Base-by-base conservation (phyloP, 2,797 vertebrate genomes). In the Masticophis lateralis region DNA sequence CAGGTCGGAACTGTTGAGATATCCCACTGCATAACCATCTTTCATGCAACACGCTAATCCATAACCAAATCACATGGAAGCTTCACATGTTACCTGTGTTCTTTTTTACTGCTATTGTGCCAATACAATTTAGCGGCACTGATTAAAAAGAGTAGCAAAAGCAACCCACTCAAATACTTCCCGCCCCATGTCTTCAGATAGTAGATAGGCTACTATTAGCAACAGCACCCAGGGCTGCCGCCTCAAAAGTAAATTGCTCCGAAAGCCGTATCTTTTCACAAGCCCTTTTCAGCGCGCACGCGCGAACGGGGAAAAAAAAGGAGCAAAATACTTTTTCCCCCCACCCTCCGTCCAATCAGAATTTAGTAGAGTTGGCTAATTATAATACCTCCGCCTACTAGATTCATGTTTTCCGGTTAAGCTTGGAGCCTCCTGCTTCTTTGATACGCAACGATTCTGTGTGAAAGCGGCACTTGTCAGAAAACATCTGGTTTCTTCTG, bases 391-490 rank as follows among this genome's bases (percentile, higher is more conserved):
- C 56, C 61, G 8, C 88, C 92, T 18, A 11, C 0, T 13, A 51
- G 6, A 0, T 22, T 28, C n/a, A 12, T 63, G 1, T 8, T 6
- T 18, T 16, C 32, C 8, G n/a, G 5, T 11, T 66, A 2, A 1
- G 0, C 27, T 47, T 22, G 16, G 2, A 13, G 4, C 20, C 1
- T 32, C 60, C n/a, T 20, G 5, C 22, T 59, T 1, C 6, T 56
- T 4, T 27, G 22, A 0, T 0, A 22, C n/a, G 43, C 79, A 2
- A 32, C 20, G 20, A 22, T 11, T 63, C 14, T 8, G 79, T 5
- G 0, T 56, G 10, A 43, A 51, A 10, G 79, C 28, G 6, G 0
- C 93, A 1, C 57, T 87, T 59, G 16, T 51, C 90, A 60, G 91
- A 88, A 22, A 2, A 56, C 5, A 32, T 5, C 12, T 4, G 53